Percentiles rank a stretch among this genome's conserved stretches.
phyloP scores from a whole-genome alignment of 2,888 invertebrate genomes.

The Odontocolon sp. region DNA sequence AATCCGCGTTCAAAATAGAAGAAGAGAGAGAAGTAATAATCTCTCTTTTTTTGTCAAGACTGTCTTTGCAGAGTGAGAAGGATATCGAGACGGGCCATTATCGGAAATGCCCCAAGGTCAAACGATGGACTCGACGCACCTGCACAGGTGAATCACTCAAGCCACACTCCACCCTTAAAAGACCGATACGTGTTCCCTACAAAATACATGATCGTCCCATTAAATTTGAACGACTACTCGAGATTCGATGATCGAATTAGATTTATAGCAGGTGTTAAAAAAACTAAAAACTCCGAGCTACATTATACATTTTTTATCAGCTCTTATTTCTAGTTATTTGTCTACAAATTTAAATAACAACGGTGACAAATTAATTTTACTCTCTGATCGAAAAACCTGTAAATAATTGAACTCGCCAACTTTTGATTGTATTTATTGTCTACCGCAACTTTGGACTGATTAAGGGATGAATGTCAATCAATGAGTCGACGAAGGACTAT shows the following conservation, averaged over 20 bases:
- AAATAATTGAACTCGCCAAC: no score
- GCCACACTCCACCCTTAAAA: not conserved
- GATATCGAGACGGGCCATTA: constrained; percentile 33
- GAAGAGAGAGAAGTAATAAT: constrained; percentile 12
- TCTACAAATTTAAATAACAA: no score
- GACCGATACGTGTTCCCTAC: no score
- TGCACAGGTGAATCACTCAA: constrained; percentile 12
- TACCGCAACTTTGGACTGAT: no score
- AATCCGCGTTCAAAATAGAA: not conserved
- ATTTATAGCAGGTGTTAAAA: not conserved
- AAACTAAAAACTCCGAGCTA: not conserved
- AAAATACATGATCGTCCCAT: constrained; percentile 1
- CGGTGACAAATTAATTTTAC: no score
- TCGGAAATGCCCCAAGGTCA: constrained; percentile 24
- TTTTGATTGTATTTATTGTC: no score
- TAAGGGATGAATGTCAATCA: no score
- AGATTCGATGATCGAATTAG: not conserved
- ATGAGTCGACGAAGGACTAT: not conserved
- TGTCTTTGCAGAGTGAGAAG: constrained; percentile 32
- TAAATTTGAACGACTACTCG: not conserved
- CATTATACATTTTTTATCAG: no score
- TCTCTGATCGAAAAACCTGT: no score
- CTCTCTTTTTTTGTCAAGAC: not conserved
- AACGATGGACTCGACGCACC: constrained; percentile 18
- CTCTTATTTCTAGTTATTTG: no score